Percentiles rank a stretch among this genome's conserved stretches.
phyloP scores from a whole-genome alignment of 2,797 vertebrate species.

The Tinamus major region DNA sequence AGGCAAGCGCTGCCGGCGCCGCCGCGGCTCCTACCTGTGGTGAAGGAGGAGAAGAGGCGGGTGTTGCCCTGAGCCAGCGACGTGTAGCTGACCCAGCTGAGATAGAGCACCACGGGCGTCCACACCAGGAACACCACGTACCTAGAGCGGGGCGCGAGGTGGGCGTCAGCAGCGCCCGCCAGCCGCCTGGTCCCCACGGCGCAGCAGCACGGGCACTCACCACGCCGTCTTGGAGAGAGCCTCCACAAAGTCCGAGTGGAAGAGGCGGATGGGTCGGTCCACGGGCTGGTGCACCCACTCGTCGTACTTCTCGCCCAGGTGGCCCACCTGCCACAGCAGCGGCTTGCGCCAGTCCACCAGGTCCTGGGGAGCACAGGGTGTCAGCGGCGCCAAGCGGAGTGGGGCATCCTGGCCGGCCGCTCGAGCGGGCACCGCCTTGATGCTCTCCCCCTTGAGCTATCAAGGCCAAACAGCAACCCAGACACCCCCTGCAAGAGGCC shows the following conservation, averaged over 20 bases:
- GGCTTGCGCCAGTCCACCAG: constrained; percentile 96
- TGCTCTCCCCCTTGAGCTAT: fast-evolving
- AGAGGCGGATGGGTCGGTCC: constrained; percentile 92
- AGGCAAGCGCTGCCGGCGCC: no score
- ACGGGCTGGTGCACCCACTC: constrained; percentile 98
- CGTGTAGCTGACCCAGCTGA: constrained; percentile 89
- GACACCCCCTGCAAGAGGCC: fast-evolving
- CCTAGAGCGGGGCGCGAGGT: constrained; percentile 76
- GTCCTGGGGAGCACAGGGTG: constrained; percentile 81
- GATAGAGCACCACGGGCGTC: constrained; percentile 89
- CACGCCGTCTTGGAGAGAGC: constrained; percentile 92
- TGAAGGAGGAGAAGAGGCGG: constrained; percentile 83
- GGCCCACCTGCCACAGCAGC: constrained; percentile 95
- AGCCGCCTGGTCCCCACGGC: fast-evolving
- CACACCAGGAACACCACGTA: constrained; percentile 92
- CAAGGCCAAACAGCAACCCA: background rate
- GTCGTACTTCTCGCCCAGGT: constrained; percentile 93
- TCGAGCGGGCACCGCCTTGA: background rate
- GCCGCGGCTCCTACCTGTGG: constrained; percentile 82
- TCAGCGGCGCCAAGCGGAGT: no score
- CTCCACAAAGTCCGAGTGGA: constrained; percentile 91
- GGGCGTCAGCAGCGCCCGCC: background rate
- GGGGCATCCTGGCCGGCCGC: fast-evolving
- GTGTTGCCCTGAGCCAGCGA: constrained; percentile 86
- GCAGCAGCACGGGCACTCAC: constrained; percentile 75